These are phyloP conservation scores for Phalacrocorax aristotelis DNA, from an alignment of 2,113 vertebrate species.

Conservation along the genomic window DNA sequence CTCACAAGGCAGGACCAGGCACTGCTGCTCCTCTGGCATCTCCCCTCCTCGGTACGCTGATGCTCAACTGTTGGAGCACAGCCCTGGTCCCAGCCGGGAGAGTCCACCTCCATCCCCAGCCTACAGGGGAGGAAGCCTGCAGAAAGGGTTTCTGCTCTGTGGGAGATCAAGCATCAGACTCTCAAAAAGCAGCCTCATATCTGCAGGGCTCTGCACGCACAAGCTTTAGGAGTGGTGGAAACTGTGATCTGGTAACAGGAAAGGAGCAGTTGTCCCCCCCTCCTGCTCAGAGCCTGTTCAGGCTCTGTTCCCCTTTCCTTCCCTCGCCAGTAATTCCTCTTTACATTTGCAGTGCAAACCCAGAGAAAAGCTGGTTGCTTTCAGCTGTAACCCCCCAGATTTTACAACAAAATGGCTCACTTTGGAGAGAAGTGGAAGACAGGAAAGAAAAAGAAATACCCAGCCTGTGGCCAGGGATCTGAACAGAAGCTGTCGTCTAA, in stretches of 20 bases:
- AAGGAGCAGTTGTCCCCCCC: rapidly evolving
- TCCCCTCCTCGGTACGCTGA: rapidly evolving
- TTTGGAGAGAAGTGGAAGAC: not conserved
- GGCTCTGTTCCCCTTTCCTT: not conserved
- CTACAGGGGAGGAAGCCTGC: not conserved
- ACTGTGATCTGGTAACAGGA: not conserved
- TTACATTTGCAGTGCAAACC: not conserved
- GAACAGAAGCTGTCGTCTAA: not conserved
- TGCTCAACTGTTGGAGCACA: rapidly evolving
- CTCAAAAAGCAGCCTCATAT: not conserved
- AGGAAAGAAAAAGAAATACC: not conserved
- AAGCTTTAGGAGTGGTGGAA: not conserved
- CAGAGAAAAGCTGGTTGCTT: not conserved
- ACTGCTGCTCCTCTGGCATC: not conserved
- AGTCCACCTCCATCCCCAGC: not conserved
- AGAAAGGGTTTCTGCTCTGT: not conserved
- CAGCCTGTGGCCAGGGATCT: not conserved
- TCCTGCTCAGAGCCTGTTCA: not conserved
- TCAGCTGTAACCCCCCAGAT: not conserved
- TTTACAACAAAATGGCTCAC: not conserved
- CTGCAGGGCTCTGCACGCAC: not conserved
- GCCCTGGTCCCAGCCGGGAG: not conserved
- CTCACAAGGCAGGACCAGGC: not conserved
- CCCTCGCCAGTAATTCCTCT: not conserved
- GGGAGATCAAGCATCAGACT: not conserved